phyloP scores from a whole-genome alignment of 2,888 invertebrate genomes.

The Oscheius sp. region DNA sequence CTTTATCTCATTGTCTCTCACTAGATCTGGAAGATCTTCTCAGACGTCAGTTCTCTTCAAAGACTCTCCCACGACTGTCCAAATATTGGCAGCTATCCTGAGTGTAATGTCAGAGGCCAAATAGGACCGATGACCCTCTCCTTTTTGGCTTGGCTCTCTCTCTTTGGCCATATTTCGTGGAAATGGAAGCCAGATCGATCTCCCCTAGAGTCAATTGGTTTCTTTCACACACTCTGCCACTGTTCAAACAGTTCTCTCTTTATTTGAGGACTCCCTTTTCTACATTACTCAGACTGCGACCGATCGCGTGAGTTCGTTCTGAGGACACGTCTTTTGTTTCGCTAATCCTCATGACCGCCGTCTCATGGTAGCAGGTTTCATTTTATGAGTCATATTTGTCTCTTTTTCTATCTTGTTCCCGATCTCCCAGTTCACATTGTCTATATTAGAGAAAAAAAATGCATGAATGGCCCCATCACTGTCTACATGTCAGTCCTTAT shows the following conservation, averaged over 20 bases:
- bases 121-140: no score
- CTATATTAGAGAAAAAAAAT: not conserved
- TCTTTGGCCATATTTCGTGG: not conserved
- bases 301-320: not conserved
- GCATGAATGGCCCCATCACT: constrained; percentile 6
- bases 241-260: not conserved
- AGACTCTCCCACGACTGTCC: no score
- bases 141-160: no score
- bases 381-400: no score
- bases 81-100: no score
- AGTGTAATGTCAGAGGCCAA: no score
- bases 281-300: not conserved
- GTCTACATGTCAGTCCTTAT: constrained; percentile 7
- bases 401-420: no score
- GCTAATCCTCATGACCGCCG: no score
- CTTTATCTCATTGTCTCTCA: not conserved
- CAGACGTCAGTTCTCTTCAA: no score
- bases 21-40: not conserved
- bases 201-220: not conserved
- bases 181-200: not conserved
- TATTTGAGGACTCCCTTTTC: not conserved
- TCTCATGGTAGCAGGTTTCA: no score
- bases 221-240: not conserved
- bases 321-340: not conserved
- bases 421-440: no score